Conservation (phyloP, 2,888 invertebrate genomes). For the Ophonus ardosiacus region DNA sequence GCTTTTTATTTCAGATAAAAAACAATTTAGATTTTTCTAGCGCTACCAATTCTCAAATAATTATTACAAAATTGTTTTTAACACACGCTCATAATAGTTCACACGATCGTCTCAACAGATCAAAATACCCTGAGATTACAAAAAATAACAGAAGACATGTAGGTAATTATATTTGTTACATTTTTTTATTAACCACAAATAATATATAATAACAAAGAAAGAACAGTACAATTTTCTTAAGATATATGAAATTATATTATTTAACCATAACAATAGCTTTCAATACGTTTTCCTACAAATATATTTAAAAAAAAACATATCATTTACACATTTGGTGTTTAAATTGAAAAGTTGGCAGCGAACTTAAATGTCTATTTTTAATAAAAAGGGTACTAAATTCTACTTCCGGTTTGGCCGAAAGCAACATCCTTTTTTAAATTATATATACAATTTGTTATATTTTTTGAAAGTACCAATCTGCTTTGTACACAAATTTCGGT, state of each 20-base stretch:
- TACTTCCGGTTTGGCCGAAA: no score
- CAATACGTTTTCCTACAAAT: no score
- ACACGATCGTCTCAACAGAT: slow-evolving; percentile 2
- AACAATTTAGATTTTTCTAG: slow-evolving; percentile 41
- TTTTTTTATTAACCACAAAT: neutral
- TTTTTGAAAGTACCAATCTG: no score
- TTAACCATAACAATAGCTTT: neutral
- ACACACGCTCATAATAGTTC: slow-evolving; percentile 26
- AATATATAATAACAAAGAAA: neutral
- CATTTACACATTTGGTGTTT: no score
- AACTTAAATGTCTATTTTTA: no score
- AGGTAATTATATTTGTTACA: neutral
- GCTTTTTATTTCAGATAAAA: slow-evolving; percentile 35
- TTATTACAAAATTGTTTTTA: slow-evolving; percentile 50
- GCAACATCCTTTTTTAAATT: no score
- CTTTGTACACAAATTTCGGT: no score
- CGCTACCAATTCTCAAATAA: slow-evolving; percentile 36
- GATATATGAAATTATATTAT: neutral
- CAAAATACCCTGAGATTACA: neutral
- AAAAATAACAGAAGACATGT: neutral
- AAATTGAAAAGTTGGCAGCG: no score
- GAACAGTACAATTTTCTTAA: neutral
- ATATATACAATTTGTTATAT: no score
- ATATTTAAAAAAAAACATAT: no score
- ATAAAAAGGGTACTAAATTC: no score